These are phyloP conservation scores for Chloebia gouldiae DNA, from an alignment of 2,113 vertebrate species.

Conservation along the genomic window DNA sequence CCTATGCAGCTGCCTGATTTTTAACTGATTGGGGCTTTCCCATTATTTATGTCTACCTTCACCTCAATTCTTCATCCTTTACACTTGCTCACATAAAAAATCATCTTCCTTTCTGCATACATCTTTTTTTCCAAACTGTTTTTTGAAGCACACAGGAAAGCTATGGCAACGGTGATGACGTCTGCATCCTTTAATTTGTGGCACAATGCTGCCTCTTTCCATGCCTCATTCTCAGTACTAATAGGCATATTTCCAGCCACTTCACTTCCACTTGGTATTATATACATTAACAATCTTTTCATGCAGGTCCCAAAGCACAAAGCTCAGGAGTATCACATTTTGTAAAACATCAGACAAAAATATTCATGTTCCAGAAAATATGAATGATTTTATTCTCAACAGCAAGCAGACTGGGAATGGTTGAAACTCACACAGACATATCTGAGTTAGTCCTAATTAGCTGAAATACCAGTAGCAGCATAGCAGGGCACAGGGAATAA, in stretches of 20 bases:
- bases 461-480: background rate
- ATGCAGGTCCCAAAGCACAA: background rate
- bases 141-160: background rate
- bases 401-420: background rate
- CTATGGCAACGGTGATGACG: background rate
- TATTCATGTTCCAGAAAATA: background rate
- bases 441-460: background rate
- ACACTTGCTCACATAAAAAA: background rate
- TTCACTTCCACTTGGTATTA: background rate
- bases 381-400: background rate
- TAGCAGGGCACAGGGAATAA: background rate
- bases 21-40: background rate
- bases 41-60: background rate
- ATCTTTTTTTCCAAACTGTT: background rate
- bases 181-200: background rate
- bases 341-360: constrained; percentile 4
- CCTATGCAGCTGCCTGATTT: background rate
- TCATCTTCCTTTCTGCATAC: background rate
- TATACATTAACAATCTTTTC: background rate
- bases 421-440: background rate
- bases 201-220: background rate
- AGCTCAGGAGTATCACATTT: background rate
- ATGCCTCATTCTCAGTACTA: background rate
- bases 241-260: background rate
- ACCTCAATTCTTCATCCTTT: background rate